Conservation (phyloP, 2,888 invertebrate species). For the Parelbella ahira region DNA sequence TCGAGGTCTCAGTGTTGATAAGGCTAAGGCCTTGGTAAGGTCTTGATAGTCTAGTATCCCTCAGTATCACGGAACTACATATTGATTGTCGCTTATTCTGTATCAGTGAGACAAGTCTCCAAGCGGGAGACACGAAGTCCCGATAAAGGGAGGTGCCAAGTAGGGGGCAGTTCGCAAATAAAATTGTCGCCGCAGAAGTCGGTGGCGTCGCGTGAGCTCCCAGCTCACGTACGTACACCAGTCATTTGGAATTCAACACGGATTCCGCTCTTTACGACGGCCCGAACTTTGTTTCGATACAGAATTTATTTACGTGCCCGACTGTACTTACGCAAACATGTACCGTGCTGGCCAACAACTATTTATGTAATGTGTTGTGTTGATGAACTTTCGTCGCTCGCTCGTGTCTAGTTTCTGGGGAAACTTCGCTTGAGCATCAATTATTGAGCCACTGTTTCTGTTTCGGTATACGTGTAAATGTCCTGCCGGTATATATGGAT, state of each 20-base stretch:
- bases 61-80: too few relatives aligned
- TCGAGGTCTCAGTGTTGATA: too few relatives aligned
- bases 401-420: slow-evolving; percentile 16
- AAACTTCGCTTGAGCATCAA: not conserved
- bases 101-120: slow-evolving; percentile 6
- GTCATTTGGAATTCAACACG: slow-evolving; percentile 64
- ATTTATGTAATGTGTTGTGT: too few relatives aligned
- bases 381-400: slow-evolving; percentile 8
- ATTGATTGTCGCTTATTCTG: too few relatives aligned
- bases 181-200: slow-evolving; percentile 53
- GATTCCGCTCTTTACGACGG: slow-evolving; percentile 39
- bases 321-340: slow-evolving; percentile 25
- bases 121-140: slow-evolving; percentile 35
- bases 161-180: slow-evolving; percentile 55
- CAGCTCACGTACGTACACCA: slow-evolving; percentile 51
- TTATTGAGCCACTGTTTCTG: not conserved
- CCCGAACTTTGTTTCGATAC: slow-evolving; percentile 58
- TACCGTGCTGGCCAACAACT: too few relatives aligned
- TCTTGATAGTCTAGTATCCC: too few relatives aligned
- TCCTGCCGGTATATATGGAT: too few relatives aligned
- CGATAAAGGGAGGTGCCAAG: slow-evolving; percentile 49
- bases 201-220: slow-evolving; percentile 30
- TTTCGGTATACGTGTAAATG: not conserved
- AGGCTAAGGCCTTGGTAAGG: too few relatives aligned
- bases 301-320: slow-evolving; percentile 40